A percentile compares a stretch with the other conserved stretches of the same genome.
These are phyloP conservation scores for Scolopax rusticola DNA, from an alignment of 2,797 vertebrate genomes.

Conservation along the genomic window DNA sequence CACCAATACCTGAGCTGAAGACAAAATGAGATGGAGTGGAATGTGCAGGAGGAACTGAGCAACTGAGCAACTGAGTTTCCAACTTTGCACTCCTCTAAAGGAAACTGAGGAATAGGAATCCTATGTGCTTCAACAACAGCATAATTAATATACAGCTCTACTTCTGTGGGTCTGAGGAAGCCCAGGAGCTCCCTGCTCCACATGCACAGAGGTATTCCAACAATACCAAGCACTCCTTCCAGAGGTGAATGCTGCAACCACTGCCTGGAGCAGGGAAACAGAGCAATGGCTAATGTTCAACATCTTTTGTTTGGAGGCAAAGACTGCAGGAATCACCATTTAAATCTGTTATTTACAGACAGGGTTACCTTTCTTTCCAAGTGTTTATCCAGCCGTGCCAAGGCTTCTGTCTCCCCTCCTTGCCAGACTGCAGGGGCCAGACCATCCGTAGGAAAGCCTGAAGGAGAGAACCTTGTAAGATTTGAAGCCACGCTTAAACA, in stretches of 20 bases:
- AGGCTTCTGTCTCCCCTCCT: conserved; percentile 93
- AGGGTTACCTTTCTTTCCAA: conserved; percentile 92
- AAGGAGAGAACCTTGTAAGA: conserved; percentile 29
- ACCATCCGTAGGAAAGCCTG: conserved; percentile 90
- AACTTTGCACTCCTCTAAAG: background rate
- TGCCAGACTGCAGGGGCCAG: conserved; percentile 89
- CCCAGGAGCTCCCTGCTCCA: background rate
- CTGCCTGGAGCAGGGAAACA: background rate
- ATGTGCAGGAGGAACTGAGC: background rate
- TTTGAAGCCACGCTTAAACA: background rate
- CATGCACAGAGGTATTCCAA: background rate
- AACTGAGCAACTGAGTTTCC: background rate
- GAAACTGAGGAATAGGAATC: background rate
- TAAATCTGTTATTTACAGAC: background rate
- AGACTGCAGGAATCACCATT: background rate
- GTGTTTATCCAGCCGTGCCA: conserved; percentile 93
- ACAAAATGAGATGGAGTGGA: background rate
- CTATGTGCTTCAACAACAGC: background rate
- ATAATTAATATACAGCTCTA: background rate
- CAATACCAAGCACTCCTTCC: background rate
- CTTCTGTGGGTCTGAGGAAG: background rate
- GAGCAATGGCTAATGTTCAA: background rate
- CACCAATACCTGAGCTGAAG: background rate
- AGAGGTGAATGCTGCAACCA: background rate
- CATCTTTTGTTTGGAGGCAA: background rate